A percentile compares a stretch with the other conserved stretches of the same genome.
Conservation (phyloP, 2,888 invertebrate species). For the Caenorhabditis japonica region DNA sequence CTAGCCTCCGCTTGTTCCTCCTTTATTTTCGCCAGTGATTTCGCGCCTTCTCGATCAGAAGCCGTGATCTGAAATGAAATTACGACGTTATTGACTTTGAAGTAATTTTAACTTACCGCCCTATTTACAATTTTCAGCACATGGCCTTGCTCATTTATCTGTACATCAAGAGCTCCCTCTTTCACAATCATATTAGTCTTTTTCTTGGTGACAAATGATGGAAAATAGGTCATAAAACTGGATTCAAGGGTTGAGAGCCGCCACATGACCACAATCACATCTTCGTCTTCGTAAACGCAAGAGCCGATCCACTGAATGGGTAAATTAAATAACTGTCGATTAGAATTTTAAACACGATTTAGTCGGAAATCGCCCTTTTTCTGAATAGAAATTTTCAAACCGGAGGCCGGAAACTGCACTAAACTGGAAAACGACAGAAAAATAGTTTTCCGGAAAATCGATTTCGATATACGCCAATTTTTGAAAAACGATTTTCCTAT, state of each 20-base stretch:
- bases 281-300: constrained; percentile 71
- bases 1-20: constrained; percentile 53
- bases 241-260: constrained; percentile 65
- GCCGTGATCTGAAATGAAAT: constrained; percentile 57
- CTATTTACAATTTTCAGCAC: constrained; percentile 69
- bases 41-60: constrained; percentile 66
- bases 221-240: constrained; percentile 64
- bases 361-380: no score
- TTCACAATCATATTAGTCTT: constrained; percentile 59
- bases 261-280: constrained; percentile 71
- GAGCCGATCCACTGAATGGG: constrained; percentile 71
- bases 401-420: no score
- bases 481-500: neutral
- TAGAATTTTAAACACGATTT: no score
- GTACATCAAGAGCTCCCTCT: constrained; percentile 71
- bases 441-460: neutral
- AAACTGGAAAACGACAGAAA: constrained; percentile 22
- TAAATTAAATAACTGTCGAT: no score
- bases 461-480: neutral
- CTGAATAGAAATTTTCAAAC: no score
- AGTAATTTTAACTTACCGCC: constrained; percentile 41
- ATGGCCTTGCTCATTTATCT: constrained; percentile 61
- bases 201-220: constrained; percentile 67
- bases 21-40: constrained; percentile 61
- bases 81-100: neutral